phyloP scores from a whole-genome alignment of 1,140 invertebrate species.

The Orius insidiosus region DNA sequence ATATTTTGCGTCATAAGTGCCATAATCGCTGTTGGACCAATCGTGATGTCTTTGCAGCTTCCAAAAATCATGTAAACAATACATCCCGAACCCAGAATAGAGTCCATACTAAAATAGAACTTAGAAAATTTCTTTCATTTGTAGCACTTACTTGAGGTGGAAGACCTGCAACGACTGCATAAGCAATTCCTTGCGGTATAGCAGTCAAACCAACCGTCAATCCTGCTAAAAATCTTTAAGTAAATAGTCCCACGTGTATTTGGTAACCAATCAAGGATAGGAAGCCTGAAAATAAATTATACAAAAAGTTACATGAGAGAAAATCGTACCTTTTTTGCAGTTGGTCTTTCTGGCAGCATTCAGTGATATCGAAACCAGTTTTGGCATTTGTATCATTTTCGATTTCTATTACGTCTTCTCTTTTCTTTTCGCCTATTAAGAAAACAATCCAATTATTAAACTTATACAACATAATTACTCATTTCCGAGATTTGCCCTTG shows the following conservation, averaged over 20 bases:
- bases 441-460: no score
- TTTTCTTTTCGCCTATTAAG: no score
- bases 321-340: constrained; percentile 6
- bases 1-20: constrained; percentile 41
- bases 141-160: constrained; percentile 41
- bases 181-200: constrained; percentile 59
- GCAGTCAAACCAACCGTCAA: constrained; percentile 35
- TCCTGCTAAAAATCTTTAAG: constrained; percentile 35
- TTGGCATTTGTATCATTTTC: no score
- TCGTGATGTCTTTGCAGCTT: constrained; percentile 65
- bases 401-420: no score
- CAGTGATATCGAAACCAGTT: neutral
- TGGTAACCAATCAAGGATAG: constrained; percentile 31
- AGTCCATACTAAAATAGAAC: constrained; percentile 48
- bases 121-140: neutral
- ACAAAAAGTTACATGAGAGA: no score
- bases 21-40: constrained; percentile 60
- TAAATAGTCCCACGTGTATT: constrained; percentile 26
- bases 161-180: constrained; percentile 54
- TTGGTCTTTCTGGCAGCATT: constrained; percentile 7
- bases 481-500: no score
- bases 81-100: constrained; percentile 68
- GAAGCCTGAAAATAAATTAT: constrained; percentile 24
- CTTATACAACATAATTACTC: no score
- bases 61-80: constrained; percentile 69